Evolutionary conservation across 64 coral and sea anemone species (phyloP).

Genomic region (Trachythela sp.): DNA sequence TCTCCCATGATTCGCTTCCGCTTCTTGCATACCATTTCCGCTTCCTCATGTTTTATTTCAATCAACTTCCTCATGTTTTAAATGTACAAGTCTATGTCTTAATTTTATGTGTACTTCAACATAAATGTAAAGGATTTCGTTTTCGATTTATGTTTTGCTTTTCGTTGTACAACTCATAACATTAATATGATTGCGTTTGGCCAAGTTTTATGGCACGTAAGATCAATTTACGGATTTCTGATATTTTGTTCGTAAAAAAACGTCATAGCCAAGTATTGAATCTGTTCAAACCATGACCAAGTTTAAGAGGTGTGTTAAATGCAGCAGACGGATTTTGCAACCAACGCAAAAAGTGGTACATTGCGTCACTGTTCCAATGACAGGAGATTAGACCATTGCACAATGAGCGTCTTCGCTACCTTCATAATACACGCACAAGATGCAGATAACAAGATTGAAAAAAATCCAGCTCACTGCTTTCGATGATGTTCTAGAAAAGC

Average conservation of each 20-base stretch:
- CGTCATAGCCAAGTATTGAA: conserved; percentile 26
- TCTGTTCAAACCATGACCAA: conserved; percentile 13
- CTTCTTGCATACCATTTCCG: background rate
- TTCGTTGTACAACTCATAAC: background rate
- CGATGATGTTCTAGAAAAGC: background rate
- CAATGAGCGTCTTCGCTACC: background rate
- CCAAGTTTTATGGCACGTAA: background rate
- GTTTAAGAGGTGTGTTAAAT: conserved; percentile 30
- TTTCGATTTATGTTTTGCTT: background rate
- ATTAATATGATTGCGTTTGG: background rate
- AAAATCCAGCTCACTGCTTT: background rate
- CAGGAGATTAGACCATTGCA: conserved; percentile 39
- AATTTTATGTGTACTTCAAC: background rate
- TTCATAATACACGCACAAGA: background rate
- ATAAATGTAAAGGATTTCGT: background rate
- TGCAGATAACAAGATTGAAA: background rate
- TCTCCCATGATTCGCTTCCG: background rate
- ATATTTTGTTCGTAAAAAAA: conserved; percentile 15
- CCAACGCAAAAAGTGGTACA: conserved; percentile 1
- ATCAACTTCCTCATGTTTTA: conserved; percentile 19
- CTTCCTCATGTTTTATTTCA: background rate
- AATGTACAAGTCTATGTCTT: background rate
- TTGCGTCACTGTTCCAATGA: conserved; percentile 39
- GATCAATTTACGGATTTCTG: background rate
- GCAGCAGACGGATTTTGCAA: conserved; percentile 47